A percentile compares a stretch with the other conserved stretches of the same genome.
Evolutionary conservation across 2,113 vertebrate species (phyloP).

Genomic region (Dermatemys mawii): DNA sequence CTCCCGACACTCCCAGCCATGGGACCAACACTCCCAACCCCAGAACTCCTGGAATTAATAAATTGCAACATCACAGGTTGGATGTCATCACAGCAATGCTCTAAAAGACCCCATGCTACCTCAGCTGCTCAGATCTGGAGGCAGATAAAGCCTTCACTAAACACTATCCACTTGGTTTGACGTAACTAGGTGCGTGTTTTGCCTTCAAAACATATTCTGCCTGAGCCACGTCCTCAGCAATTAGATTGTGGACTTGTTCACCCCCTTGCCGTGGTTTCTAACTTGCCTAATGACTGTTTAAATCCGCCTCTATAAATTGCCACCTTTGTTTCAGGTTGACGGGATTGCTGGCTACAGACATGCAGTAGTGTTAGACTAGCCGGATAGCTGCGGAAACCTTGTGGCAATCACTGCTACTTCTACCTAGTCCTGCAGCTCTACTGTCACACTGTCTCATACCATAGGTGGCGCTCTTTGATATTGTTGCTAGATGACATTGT

Average conservation of each 20-base stretch:
- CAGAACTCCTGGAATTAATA: rapidly evolving
- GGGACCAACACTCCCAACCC: too few relatives aligned
- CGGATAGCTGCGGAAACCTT: rapidly evolving
- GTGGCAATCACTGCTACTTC: neutral
- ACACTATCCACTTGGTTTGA: neutral
- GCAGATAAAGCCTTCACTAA: neutral
- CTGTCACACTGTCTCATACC: neutral
- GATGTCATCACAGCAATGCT: too few relatives aligned
- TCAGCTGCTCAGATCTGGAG: neutral
- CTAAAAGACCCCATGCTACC: rapidly evolving
- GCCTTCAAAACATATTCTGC: neutral
- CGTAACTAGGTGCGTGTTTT: neutral
- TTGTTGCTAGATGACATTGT: rapidly evolving
- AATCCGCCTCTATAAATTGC: neutral
- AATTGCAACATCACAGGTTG: rapidly evolving
- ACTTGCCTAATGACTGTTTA: rapidly evolving
- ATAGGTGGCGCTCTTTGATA: neutral
- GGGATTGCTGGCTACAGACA: rapidly evolving
- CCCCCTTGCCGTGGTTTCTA: rapidly evolving
- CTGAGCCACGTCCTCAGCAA: rapidly evolving
- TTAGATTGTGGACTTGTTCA: rapidly evolving
- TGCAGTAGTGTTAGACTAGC: neutral
- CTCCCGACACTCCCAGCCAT: neutral
- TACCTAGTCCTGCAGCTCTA: neutral
- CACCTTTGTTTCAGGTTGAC: neutral